Evolutionary conservation across 2,888 invertebrate genomes (phyloP).

Genomic region (Ormia ochracea): DNA sequence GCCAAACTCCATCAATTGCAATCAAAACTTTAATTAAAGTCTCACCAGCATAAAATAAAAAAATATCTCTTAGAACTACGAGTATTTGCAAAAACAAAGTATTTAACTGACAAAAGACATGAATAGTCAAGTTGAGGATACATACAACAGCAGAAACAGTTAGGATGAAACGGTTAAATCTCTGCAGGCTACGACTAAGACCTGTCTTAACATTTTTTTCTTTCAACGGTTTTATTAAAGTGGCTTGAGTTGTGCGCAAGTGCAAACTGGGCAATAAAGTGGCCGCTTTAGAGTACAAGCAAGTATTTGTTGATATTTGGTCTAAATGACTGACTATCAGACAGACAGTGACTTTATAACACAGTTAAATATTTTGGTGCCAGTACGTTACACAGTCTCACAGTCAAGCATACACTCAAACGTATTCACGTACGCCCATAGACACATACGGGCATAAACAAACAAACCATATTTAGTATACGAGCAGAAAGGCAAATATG

Average conservation of each 20-base stretch:
- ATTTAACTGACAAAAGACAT: conserved; percentile 45
- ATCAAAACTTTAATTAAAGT: conserved; percentile 56
- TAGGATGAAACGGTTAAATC: conserved; percentile 68
- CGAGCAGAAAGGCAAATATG: background rate
- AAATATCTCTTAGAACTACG: background rate
- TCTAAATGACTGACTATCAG: conserved; percentile 19
- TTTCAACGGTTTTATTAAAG: conserved; percentile 7
- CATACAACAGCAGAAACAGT: conserved; percentile 5
- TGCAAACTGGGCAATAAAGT: conserved; percentile 55
- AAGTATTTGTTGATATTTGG: conserved; percentile 32
- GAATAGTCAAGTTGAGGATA: conserved; percentile 33
- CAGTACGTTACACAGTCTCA: conserved; percentile 6
- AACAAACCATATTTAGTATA: conserved; percentile 47
- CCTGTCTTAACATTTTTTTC: conserved; percentile 71
- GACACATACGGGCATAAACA: conserved; percentile 24
- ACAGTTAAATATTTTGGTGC: conserved; percentile 2
- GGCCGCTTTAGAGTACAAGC: conserved; percentile 13
- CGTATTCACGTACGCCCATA: background rate
- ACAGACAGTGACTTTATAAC: background rate
- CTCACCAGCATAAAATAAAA: conserved; percentile 11
- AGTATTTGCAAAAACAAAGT: conserved; percentile 14
- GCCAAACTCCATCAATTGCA: conserved; percentile 31
- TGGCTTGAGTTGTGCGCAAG: conserved; percentile 67
- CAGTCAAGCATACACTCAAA: no score
- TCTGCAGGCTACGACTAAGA: conserved; percentile 68